Conservation (phyloP, 2,888 invertebrate genomes). For the Melanostoma scalare region DNA sequence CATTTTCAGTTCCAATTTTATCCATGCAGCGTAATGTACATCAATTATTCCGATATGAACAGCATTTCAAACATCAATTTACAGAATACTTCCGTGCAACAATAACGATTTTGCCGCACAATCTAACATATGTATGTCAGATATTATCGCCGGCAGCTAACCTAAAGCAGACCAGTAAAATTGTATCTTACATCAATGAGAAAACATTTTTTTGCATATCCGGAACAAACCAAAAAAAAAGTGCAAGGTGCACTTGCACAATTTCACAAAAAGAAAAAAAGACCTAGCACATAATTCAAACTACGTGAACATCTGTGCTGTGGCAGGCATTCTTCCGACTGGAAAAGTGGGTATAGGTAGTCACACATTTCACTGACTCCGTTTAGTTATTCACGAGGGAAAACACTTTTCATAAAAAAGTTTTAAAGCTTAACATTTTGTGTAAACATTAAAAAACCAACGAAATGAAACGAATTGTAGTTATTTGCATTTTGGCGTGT, state of each 20-base stretch:
- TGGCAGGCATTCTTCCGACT: not conserved
- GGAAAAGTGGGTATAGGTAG: conserved; percentile 20
- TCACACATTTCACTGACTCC: conserved; percentile 14
- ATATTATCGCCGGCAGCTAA: conserved; percentile 18
- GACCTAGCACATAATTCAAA: not conserved
- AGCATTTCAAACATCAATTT: conserved; percentile 12
- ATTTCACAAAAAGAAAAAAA: conserved; percentile 29
- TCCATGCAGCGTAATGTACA: not conserved
- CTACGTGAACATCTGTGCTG: too few species aligned
- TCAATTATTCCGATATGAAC: conserved; percentile 24
- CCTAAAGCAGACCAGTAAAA: conserved; percentile 5
- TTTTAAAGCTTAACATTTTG: conserved; percentile 10
- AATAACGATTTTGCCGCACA: not conserved
- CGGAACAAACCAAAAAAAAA: conserved; percentile 37
- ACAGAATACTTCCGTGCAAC: conserved; percentile 43
- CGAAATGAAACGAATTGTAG: conserved; percentile 48
- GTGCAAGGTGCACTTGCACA: conserved; percentile 42
- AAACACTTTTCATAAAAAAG: conserved; percentile 42
- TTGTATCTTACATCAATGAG: conserved; percentile 27
- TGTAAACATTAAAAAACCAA: conserved; percentile 37
- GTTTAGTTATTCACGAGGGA: conserved; percentile 54
- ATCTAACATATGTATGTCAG: conserved; percentile 7
- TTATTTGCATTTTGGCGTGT: conserved; percentile 29
- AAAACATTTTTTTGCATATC: conserved; percentile 57
- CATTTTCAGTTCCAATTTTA: conserved; percentile 28